A percentile compares a stretch with the other conserved stretches of the same genome.
These are phyloP conservation scores for Tinea semifulvella DNA, from an alignment of 2,888 invertebrate species.

Conservation along the genomic window DNA sequence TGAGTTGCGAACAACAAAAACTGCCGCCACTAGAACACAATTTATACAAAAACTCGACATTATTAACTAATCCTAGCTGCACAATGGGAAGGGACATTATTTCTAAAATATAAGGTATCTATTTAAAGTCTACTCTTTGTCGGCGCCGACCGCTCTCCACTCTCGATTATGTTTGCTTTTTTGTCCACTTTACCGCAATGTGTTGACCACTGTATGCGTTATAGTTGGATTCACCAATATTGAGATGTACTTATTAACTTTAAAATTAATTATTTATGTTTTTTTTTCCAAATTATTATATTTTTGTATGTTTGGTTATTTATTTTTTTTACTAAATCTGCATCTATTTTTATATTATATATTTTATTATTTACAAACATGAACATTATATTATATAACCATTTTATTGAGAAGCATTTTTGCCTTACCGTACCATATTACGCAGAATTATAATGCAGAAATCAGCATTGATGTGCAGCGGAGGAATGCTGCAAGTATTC, in stretches of 20 bases:
- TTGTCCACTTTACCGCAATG: constrained; percentile 35
- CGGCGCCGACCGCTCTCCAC: constrained; percentile 13
- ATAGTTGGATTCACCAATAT: constrained; percentile 19
- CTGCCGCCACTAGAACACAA: neutral
- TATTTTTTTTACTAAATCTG: too few species aligned
- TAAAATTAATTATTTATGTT: constrained; percentile 3
- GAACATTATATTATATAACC: too few species aligned
- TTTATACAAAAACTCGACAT: neutral
- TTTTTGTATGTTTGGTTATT: neutral
- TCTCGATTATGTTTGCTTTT: constrained; percentile 26
- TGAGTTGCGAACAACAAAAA: neutral
- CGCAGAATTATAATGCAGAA: too few species aligned
- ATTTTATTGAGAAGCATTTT: too few species aligned
- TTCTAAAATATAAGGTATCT: constrained; percentile 13
- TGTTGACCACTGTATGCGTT: constrained; percentile 34
- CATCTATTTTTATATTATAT: too few species aligned
- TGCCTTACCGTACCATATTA: too few species aligned
- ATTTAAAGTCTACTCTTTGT: constrained; percentile 10
- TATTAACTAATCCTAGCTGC: constrained; percentile 4
- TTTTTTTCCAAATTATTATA: neutral
- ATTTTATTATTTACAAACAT: too few species aligned
- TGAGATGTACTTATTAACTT: constrained; percentile 20
- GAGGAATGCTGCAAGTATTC: too few species aligned
- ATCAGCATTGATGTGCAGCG: too few species aligned
- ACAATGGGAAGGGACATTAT: constrained; percentile 11